phyloP scores from a whole-genome alignment of 2,113 vertebrate species.

The Ibidorhyncha struthersii region DNA sequence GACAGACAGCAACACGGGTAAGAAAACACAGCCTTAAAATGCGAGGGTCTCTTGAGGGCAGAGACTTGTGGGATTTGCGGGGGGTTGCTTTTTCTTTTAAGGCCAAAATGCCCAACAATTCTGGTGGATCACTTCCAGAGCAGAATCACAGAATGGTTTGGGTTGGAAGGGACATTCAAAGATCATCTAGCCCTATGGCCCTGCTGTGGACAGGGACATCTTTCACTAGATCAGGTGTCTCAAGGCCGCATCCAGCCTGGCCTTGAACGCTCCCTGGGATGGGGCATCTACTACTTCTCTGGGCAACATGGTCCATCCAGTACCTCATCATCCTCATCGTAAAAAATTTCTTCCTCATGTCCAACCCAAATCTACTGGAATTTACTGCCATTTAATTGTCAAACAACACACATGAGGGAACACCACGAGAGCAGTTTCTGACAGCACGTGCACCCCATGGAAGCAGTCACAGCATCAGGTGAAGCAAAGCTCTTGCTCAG shows the following conservation, averaged over 20 bases:
- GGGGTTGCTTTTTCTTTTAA: not conserved
- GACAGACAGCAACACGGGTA: not conserved
- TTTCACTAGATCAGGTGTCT: not conserved
- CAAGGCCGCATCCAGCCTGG: not conserved
- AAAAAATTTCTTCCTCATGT: not conserved
- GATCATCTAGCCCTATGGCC: not conserved
- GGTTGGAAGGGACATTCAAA: not conserved
- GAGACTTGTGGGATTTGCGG: not conserved
- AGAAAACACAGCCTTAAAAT: not conserved
- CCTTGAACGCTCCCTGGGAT: not conserved
- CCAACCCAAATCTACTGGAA: not conserved
- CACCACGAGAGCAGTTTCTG: not conserved
- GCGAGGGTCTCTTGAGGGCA: not conserved
- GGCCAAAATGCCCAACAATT: not conserved
- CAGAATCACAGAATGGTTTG: not conserved
- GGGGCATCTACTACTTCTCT: not conserved
- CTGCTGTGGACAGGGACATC: not conserved
- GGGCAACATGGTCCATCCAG: not conserved
- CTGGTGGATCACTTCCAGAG: not conserved
- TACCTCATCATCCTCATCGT: fast-evolving
- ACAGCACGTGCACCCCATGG: not conserved
- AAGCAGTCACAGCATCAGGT: not conserved
- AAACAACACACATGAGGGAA: not conserved
- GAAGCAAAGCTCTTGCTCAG: not conserved
- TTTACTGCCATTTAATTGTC: not conserved